Base-by-base conservation (phyloP, 2,113 vertebrate species). In the Tachuris rubrigastra region DNA sequence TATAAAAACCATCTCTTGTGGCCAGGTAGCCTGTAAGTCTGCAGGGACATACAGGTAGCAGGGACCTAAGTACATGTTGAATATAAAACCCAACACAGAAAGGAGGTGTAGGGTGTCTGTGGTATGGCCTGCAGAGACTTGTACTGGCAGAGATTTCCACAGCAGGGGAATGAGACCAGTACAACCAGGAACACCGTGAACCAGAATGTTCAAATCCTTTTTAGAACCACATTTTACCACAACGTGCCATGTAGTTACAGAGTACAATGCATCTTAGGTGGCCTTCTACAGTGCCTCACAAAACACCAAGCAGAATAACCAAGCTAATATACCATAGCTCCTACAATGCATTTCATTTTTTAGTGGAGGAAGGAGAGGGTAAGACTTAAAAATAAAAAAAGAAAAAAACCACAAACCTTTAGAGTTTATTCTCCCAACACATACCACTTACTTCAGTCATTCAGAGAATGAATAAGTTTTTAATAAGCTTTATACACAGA, bases 1-100 rank as follows among this genome's bases (percentile, higher is more conserved):
- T 96, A 95, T 83, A 85, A 97, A 96, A 97, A 73, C 58, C 77
- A 75, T 71, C 69, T 89, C 33, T 89, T 28, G 13, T 23, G 60
- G 92, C 93, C 76, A 91, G 53, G 66, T 46, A 66, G 78, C 62
- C 87, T 60, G 31, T 68, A 42, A 50, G 47, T 92, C 82, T 83
- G 93, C 88, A 86, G 7, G 60, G 94, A 94, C 93, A 74, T 17
- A 60, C 82, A 87, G 90, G 85, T 68, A 67, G 80, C 85, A 90
- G 55, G 72, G 78, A 86, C 69, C 50, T 91, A 88, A 92, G 79
- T 67, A 69, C 46, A 22, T 4, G 35, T 25, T 58, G 23, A 58
- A 11, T 33, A 31, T 28, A 42, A 80, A 87, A 73, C 9, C 75
- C 52, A 91, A 66, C 33, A 65, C 28, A 33, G 59, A 46, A 62